Percentiles rank a stretch among this genome's conserved stretches.
Evolutionary conservation across 2,888 invertebrate species (phyloP).

Genomic region (Diarsia brunnea): DNA sequence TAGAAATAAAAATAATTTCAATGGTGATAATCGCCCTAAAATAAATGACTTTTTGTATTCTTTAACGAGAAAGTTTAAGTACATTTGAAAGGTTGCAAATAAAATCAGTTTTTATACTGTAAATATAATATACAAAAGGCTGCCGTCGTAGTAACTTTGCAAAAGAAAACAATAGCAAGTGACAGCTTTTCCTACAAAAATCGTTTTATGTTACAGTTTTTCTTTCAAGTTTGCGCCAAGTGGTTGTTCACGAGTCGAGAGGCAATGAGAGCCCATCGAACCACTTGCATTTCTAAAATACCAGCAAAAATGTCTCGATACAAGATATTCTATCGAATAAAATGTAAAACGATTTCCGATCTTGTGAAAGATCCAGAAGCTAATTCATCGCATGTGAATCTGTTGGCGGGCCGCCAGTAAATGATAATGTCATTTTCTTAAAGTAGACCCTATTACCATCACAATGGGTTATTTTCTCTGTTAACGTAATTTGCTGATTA

Average conservation of each 20-base stretch:
- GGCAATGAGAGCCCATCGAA: conserved; percentile 25
- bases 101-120: not conserved
- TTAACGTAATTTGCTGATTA: conserved; percentile 13
- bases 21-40: not conserved
- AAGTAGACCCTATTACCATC: conserved; percentile 23
- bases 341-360: conserved; percentile 42
- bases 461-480: conserved; percentile 7
- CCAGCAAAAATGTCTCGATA: conserved; percentile 3
- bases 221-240: not conserved
- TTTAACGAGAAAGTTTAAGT: not conserved
- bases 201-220: not conserved
- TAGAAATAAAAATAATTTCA: not conserved
- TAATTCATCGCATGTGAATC: conserved; percentile 19
- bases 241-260: conserved; percentile 3
- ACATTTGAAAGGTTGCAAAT: not conserved
- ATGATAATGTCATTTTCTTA: conserved; percentile 34
- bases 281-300: conserved; percentile 17
- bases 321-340: conserved; percentile 26
- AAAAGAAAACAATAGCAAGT: not conserved
- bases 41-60: not conserved
- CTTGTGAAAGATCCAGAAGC: conserved; percentile 24
- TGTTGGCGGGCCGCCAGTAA: conserved; percentile 25
- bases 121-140: too few relatives aligned
- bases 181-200: conserved; percentile 7
- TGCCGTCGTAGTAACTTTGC: not conserved